These are phyloP conservation scores for Hesperia comma DNA, from an alignment of 2,888 invertebrate genomes.

Conservation along the genomic window DNA sequence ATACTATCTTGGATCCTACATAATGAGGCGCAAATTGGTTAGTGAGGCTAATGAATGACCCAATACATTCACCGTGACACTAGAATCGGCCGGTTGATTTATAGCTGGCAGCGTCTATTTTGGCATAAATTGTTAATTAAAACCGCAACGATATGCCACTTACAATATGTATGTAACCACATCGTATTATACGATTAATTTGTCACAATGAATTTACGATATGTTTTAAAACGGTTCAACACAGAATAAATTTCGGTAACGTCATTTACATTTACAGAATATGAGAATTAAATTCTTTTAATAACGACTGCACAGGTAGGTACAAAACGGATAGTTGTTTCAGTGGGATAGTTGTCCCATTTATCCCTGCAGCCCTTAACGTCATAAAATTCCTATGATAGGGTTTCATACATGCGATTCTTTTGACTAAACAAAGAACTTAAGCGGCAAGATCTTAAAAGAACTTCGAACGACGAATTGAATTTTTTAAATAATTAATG, in stretches of 20 bases:
- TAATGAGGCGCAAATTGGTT: slow-evolving; percentile 29
- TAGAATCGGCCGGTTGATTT: slow-evolving; percentile 50
- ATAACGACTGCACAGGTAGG: neutral
- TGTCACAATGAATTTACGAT: slow-evolving; percentile 16
- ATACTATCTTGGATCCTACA: slow-evolving; percentile 10
- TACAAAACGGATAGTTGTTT: neutral
- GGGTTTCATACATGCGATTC: too few species aligned
- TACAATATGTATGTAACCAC: slow-evolving; percentile 50
- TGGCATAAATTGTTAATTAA: slow-evolving; percentile 67
- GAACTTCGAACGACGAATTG: too few species aligned
- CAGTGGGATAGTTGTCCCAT: too few species aligned
- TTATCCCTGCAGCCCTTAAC: too few species aligned
- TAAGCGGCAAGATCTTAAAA: too few species aligned
- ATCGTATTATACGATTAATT: slow-evolving; percentile 27
- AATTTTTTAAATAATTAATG: too few species aligned
- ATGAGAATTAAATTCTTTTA: neutral
- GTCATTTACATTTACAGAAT: slow-evolving; percentile 1
- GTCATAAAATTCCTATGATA: too few species aligned
- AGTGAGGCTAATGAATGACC: slow-evolving; percentile 42
- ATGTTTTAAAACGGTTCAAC: slow-evolving; percentile 6
- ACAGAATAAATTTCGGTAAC: slow-evolving; percentile 1
- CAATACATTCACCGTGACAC: slow-evolving; percentile 48
- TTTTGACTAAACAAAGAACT: too few species aligned
- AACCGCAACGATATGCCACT: slow-evolving; percentile 65
- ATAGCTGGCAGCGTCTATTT: slow-evolving; percentile 47